Base-by-base conservation (phyloP, 1,140 invertebrate genomes). In the Halyomorpha halys region DNA sequence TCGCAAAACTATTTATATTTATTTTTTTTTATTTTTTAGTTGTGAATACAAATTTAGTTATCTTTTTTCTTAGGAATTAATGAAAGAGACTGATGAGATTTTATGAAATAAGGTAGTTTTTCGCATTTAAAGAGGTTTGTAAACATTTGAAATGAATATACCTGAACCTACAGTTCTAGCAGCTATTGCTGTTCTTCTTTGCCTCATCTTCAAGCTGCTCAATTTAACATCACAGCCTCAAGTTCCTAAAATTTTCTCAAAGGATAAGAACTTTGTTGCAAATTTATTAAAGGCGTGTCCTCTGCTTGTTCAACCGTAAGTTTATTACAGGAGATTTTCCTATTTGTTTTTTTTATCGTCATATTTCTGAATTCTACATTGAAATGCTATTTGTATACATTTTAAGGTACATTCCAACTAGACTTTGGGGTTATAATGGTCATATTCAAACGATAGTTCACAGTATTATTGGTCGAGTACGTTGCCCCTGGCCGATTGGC, bases 391-490 rank as follows among this genome's bases (percentile, higher is more conserved):
- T 49, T 61, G 67, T 65, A 49, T 70, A 69, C 71, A 68, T 64
- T 80, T 84, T 49, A 75, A 96, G 92, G 49, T 96, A 94, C 74
- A 79, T 86, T 68, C 91, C 93, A 53, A 90, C 91, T n/a, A 77
- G 88, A 65, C 72, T 96, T 69, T 96, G 92, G 92, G 93, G 93
- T 53, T 92, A 91, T 71, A 94, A 89, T 75, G 93, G 93, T 6
- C 93, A 96, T 76, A 82, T 95, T 23, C 92, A 96, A 73, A 95
- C 92, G 0, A 86, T 94, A 51, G 75, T 94, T 18, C 92, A 95
- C 77, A 94, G 90, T 69, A 82, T 94, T 66, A 85, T 95, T 67
- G 91, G 91, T 2, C 81, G 91, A 59, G 85, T 91, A 13, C 82
- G 85, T 59, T 90, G 90, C 69, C 89, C 89, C 54, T 89, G 89